Conservation (phyloP, 2,113 vertebrate species). For the Thunnus thynnus region DNA sequence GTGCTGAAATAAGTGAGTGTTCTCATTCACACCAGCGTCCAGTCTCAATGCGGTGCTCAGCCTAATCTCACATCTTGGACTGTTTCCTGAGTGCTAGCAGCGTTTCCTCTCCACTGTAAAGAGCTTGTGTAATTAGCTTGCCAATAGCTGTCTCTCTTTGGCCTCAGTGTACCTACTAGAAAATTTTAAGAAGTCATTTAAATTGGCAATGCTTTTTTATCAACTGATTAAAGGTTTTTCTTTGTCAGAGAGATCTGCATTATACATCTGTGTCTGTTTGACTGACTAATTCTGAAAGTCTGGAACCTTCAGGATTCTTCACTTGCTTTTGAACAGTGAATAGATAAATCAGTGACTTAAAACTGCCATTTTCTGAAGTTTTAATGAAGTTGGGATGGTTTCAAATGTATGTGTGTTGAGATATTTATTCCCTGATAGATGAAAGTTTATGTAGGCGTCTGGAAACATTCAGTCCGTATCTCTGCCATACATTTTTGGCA, state of each 20-base stretch:
- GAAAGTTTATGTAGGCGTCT: slow-evolving; percentile 16
- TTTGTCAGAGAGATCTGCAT: not conserved
- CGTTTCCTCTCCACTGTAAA: slow-evolving; percentile 1
- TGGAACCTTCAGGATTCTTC: too few species aligned
- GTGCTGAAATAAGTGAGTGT: not conserved
- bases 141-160: not conserved
- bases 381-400: slow-evolving; percentile 11
- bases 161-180: not conserved
- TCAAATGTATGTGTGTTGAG: not conserved
- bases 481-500: not conserved
- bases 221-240: slow-evolving; percentile 1
- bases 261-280: not conserved
- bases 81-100: not conserved
- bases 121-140: slow-evolving; percentile 15
- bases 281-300: not conserved
- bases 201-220: not conserved
- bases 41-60: not conserved
- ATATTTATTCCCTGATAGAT: not conserved
- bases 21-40: slow-evolving; percentile 19
- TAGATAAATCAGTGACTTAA: not conserved
- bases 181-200: not conserved
- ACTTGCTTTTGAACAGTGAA: too few species aligned
- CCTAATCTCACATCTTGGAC: slow-evolving; percentile 27
- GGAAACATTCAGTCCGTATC: slow-evolving; percentile 16
- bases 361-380: not conserved